Percentiles rank a stretch among this genome's conserved stretches.
Evolutionary conservation across 1,140 invertebrate species (phyloP).

Genomic region (Zaprionus gabonicus): DNA sequence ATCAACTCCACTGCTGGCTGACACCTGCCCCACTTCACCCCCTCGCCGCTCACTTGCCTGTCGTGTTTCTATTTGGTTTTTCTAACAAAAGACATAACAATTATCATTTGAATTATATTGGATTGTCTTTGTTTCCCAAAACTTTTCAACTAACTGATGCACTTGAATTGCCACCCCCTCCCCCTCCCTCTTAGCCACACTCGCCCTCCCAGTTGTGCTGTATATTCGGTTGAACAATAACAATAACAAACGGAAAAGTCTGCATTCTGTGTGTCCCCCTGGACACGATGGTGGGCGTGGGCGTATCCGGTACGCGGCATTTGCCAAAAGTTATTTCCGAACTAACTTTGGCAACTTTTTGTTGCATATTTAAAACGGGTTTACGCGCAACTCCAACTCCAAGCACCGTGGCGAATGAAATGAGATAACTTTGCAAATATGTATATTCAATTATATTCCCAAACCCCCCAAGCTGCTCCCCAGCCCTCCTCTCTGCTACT

Average conservation of each 20-base stretch:
- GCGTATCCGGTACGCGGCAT: conserved; percentile 33
- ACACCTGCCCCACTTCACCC: background rate
- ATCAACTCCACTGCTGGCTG: background rate
- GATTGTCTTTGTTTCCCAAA: conserved; percentile 49
- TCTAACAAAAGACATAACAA: conserved; percentile 51
- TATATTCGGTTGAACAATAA: conserved; percentile 37
- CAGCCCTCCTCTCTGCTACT: background rate
- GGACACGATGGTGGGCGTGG: conserved; percentile 6
- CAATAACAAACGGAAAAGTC: conserved; percentile 29
- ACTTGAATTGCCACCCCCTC: conserved; percentile 8
- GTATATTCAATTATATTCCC: conserved; percentile 61
- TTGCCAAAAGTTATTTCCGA: conserved; percentile 53
- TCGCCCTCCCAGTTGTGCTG: background rate
- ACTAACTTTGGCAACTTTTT: conserved; percentile 62
- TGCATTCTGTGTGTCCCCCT: conserved; percentile 3
- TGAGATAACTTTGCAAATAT: conserved; percentile 69
- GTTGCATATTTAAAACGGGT: conserved; percentile 68
- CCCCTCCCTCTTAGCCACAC: background rate
- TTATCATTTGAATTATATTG: conserved; percentile 61
- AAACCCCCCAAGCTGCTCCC: background rate
- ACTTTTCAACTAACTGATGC: conserved; percentile 46
- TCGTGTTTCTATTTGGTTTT: conserved; percentile 27
- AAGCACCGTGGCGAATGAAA: conserved; percentile 31
- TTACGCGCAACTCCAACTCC: conserved; percentile 26
- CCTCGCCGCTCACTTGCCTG: background rate